A percentile compares a stretch with the other conserved stretches of the same genome.
Conservation (phyloP, 2,888 invertebrate species). For the Metallyticus violacea region DNA sequence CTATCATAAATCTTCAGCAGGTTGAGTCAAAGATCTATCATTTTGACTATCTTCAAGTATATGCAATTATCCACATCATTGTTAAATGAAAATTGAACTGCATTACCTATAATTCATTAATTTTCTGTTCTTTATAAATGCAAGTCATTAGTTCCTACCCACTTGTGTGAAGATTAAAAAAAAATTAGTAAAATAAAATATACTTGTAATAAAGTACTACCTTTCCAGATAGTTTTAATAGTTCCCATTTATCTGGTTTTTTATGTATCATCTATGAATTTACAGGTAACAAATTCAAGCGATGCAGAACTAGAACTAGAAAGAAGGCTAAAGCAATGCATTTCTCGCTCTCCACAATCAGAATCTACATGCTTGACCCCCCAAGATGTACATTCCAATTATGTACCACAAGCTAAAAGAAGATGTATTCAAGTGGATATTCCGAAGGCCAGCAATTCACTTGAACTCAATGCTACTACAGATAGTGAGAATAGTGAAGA, state of each 20-base stretch:
- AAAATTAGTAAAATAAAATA: no score
- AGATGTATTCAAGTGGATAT: not conserved
- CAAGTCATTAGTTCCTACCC: no score
- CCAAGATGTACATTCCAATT: not conserved
- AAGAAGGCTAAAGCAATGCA: not conserved
- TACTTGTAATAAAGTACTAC: no score
- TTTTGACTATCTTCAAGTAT: no score
- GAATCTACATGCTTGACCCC: not conserved
- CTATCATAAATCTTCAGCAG: no score
- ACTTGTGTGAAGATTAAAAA: no score
- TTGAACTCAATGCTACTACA: not conserved
- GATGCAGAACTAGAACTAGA: not conserved
- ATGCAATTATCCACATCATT: no score
- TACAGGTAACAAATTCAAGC: not conserved
- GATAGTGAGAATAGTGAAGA: not conserved
- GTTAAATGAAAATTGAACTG: no score
- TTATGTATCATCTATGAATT: no score
- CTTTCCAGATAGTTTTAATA: not conserved
- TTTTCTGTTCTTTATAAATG: no score
- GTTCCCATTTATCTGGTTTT: not conserved
- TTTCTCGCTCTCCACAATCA: not conserved
- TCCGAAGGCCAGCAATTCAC: not conserved
- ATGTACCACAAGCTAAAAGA: not conserved
- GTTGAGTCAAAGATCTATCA: no score
- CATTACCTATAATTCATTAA: no score